Base-by-base conservation (phyloP, 1,140 invertebrate species). In the Temnothorax nylanderi region DNA sequence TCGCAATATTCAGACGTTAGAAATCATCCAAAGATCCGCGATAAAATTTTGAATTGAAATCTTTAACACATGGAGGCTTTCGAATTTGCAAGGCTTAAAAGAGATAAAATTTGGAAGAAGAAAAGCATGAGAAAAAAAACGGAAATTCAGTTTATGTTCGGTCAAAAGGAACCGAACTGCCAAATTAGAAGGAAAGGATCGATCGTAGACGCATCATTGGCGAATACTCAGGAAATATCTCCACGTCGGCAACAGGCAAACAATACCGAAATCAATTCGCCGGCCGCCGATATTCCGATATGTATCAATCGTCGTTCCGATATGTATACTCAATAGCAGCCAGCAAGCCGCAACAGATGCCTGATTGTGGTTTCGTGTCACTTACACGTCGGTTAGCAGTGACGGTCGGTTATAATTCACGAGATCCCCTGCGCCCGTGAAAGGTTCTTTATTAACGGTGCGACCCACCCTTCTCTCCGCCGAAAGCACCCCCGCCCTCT, bases 301-400 rank as follows among this genome's bases (percentile, higher is more conserved):
- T 75, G 80, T 84, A 84, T 84, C 80, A 84, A 84, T 84, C 54
- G 80, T 84, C 80, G 41, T 60, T 81, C 32, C 80, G 54, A 74
- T 84, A 74, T 82, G 69, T 84, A 60, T 84, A 84, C 54, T 84
- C 80, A 84, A 84, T 75, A 75, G 54, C 80, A 60, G 67, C 37
- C 80, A 47, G 80, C 80, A 62, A 74, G 80, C 80, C 80, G 80
- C 80, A 84, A 84, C 80, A 84, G 80, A 84, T 84, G 69, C 80
- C 69, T 75, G 80, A 84, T 84, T 84, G 80, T 84, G 80, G 80
- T 84, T 62, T 62, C 80, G 80, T 75, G 80, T 84, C 80, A 84
- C 80, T 84, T 84, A 84, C 80, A 84, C 80, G 80, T 75, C 80
- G 80, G 80, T 82, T 84, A 84, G 18, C 54, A 60, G 80, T 84